Percentiles rank a stretch among this genome's conserved stretches.
Conservation (phyloP, 2,113 vertebrate species). For the Onychostoma macrolepis region DNA sequence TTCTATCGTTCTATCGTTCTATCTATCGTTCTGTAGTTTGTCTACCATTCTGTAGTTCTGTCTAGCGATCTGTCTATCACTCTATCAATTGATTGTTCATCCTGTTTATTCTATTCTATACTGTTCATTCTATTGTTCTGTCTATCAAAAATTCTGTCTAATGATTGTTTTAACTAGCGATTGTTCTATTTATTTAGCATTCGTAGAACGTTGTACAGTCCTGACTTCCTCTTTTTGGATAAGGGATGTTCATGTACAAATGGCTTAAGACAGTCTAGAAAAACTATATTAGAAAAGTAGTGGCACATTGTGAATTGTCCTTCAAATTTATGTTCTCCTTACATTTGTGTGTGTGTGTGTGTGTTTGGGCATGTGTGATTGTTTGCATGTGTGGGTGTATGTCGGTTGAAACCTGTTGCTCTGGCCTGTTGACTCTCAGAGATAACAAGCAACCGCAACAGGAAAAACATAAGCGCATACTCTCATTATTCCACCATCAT, state of each 20-base stretch:
- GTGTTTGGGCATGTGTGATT: background rate
- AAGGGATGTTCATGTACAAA: background rate
- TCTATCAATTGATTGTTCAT: background rate
- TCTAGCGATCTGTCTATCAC: background rate
- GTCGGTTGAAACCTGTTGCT: slow-evolving; percentile 18
- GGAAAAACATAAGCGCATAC: background rate
- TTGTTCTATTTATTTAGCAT: background rate
- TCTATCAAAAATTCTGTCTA: no score
- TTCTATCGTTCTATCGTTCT: background rate
- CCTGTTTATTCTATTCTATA: background rate
- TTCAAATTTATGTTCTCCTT: background rate
- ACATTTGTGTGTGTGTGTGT: background rate
- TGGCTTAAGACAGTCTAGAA: background rate
- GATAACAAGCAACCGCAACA: slow-evolving; percentile 42
- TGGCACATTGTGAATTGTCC: background rate
- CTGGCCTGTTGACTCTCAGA: slow-evolving; percentile 28
- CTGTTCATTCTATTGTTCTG: background rate
- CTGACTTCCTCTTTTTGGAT: background rate
- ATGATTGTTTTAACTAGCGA: no score
- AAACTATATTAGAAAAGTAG: background rate
- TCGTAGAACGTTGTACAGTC: background rate
- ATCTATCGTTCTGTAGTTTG: background rate
- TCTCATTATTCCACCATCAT: slow-evolving; percentile 42
- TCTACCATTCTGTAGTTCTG: background rate
- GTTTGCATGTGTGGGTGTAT: slow-evolving; percentile 8